Percentiles rank a stretch among this genome's conserved stretches.
These are phyloP conservation scores for Amphipoea oculea DNA, from an alignment of 2,888 invertebrate genomes.

Conservation along the genomic window DNA sequence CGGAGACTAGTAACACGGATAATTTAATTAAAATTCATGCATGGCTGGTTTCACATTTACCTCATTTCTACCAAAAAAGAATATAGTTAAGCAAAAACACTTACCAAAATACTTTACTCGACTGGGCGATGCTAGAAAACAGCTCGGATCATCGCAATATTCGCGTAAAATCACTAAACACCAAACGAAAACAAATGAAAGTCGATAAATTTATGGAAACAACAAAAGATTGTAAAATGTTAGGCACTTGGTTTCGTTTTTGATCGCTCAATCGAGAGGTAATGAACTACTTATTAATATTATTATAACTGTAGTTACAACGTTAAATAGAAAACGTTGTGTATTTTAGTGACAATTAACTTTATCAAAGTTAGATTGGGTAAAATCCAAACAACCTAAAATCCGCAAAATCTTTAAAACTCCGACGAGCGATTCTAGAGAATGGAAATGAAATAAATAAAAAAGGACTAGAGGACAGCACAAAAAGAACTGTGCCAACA, in stretches of 20 bases:
- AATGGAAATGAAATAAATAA: constrained; percentile 59
- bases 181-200: constrained; percentile 75
- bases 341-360: constrained; percentile 25
- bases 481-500: constrained; percentile 8
- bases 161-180: constrained; percentile 80
- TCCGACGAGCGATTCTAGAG: constrained; percentile 41
- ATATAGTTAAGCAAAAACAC: constrained; percentile 61
- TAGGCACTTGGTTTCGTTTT: constrained; percentile 82
- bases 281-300: constrained; percentile 39
- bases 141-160: constrained; percentile 87
- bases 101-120: constrained; percentile 86
- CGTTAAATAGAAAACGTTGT: constrained; percentile 23
- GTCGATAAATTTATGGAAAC: constrained; percentile 67
- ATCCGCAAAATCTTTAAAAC: constrained; percentile 43
- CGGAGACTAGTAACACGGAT: not conserved
- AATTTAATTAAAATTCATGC: constrained; percentile 31
- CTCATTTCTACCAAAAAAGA: constrained; percentile 8
- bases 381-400: constrained; percentile 38
- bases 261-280: constrained; percentile 54
- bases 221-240: constrained; percentile 74
- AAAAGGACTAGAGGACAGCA: constrained; percentile 2
- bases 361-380: constrained; percentile 14
- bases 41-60: constrained; percentile 32
- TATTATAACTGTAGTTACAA: constrained; percentile 15
- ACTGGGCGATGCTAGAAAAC: constrained; percentile 90